Evolutionary conservation across 2,113 vertebrate species (phyloP).

Genomic region (Nothocercus julius): DNA sequence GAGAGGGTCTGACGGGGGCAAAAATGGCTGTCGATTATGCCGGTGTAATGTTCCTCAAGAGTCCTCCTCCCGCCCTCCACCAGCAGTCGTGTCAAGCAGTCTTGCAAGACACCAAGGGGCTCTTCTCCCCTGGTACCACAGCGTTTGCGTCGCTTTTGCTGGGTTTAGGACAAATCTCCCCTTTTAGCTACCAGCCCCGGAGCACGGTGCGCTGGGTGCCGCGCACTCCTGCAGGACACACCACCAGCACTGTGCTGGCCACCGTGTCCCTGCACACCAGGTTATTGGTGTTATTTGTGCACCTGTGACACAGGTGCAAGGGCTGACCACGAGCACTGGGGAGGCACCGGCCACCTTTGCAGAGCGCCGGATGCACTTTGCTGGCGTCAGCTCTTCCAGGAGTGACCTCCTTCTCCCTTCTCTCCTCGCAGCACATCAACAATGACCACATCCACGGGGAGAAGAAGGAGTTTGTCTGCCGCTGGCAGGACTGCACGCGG

Average conservation of each 20-base stretch:
- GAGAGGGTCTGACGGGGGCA: background rate
- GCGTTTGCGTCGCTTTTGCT: background rate
- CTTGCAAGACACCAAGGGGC: background rate
- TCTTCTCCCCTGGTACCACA: background rate
- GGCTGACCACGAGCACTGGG: background rate
- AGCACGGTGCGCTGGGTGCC: background rate
- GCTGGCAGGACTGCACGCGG: conserved; percentile 94
- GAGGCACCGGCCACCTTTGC: background rate
- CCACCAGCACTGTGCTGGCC: background rate
- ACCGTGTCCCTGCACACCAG: background rate
- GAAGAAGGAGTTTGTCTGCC: conserved; percentile 99
- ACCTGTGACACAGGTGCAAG: background rate
- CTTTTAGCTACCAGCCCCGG: background rate
- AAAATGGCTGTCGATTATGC: background rate
- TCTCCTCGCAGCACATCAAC: conserved; percentile 91
- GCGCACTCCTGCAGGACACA: background rate
- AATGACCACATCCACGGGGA: conserved; percentile 98
- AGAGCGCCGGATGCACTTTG: rapidly evolving
- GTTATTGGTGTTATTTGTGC: background rate
- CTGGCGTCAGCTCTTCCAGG: conserved; percentile 1
- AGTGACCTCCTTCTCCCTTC: conserved; percentile 27
- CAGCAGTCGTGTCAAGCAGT: background rate
- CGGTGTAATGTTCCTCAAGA: background rate
- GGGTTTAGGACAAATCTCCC: background rate
- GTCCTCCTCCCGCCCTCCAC: background rate